Evolutionary conservation across 2,888 invertebrate genomes (phyloP), one percentile per base, ranked within the genome.

Genomic region (Ceramica pisi): DNA sequence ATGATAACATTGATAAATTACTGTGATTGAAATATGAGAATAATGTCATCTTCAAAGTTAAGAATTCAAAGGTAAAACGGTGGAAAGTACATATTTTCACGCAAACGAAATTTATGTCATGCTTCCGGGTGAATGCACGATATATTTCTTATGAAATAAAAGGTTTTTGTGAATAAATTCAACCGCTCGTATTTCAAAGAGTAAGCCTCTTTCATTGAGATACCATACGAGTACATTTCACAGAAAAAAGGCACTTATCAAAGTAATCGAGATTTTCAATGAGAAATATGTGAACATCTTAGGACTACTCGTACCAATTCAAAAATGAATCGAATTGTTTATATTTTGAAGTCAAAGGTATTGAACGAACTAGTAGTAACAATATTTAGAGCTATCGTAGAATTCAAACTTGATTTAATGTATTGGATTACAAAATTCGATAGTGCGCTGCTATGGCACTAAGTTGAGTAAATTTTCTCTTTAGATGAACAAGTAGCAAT

Each of bases 191-290:
- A 46, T 81, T 69, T 81, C 78, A 71, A 66, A 76, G 48, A 61
- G 31, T 7, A 57, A 44, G 26, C 31, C 41, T 59, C 50, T 67
- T 67, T 60, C 21, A 71, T 66, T 66, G 26, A 62, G 35, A 65
- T 62, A 50, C 51, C 67, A 51, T 48, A n/a, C n/a, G n/a, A n/a
- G n/a, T n/a, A 67, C 48, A 46, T 50, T 67, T 67, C 51, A 9
- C 23, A 50, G 38, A 70, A 66, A 57, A 51, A 35, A 50, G 44
- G 8, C 44, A 38, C 50, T 44, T 53, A n/a, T 21, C 50, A 53
- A 67, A 35, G 53, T 48, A 67, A 70, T 67, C 41, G 53, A 56
- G 10, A 44, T 61, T 38, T 79, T 65, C 63, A 79, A 79, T 79
- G 67, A 79, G 16, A 55, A 44, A 67, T 31, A 59, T 41, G 19